Evolutionary conservation across 2,888 invertebrate genomes (phyloP).

Genomic region (Nebria salina): DNA sequence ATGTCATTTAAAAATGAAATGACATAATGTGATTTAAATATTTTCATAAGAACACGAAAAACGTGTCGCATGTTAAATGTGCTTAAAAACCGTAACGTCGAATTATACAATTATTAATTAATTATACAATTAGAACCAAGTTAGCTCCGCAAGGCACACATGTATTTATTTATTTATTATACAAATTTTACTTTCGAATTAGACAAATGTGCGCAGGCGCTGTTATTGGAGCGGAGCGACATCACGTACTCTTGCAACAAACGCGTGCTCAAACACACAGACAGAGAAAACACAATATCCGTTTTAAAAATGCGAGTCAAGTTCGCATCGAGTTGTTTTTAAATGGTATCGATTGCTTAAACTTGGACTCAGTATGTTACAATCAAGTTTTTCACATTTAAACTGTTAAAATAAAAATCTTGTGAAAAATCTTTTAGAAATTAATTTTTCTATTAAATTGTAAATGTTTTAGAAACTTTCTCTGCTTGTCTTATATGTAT

Average conservation of each 20-base stretch:
- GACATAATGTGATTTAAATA: not conserved
- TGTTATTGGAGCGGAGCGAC: constrained; percentile 19
- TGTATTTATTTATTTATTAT: not conserved
- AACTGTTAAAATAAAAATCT: too few relatives aligned
- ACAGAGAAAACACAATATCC: constrained; percentile 14
- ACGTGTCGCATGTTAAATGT: not conserved
- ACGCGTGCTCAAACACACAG: not conserved
- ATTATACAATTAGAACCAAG: constrained; percentile 9
- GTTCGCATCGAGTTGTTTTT: not conserved
- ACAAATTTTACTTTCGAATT: constrained; percentile 4
- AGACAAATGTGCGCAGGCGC: not conserved
- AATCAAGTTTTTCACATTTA: not conserved
- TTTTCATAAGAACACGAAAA: not conserved
- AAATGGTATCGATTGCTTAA: constrained; percentile 5
- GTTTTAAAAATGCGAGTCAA: constrained; percentile 19
- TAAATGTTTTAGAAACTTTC: too few relatives aligned
- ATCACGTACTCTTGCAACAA: constrained; percentile 5
- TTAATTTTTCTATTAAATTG: too few relatives aligned
- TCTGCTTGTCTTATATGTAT: too few relatives aligned
- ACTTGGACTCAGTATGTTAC: not conserved
- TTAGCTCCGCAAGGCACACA: not conserved
- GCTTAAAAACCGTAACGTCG: constrained; percentile 6
- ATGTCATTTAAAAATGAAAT: not conserved
- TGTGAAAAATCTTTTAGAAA: too few relatives aligned
- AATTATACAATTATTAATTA: constrained; percentile 15